Conservation (phyloP, 1,140 invertebrate genomes). For the Watersipora subatra region DNA sequence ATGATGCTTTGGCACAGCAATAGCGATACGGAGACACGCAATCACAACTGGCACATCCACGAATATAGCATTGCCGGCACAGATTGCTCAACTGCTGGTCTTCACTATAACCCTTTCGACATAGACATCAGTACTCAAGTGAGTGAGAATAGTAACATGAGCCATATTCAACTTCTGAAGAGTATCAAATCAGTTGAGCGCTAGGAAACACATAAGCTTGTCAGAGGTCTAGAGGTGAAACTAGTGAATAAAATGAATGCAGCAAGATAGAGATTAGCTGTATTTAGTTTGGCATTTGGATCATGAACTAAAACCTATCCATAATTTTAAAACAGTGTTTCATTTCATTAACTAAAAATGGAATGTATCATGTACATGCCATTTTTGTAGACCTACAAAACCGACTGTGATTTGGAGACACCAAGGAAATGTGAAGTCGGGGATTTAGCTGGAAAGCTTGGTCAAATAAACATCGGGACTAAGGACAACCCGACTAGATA, state of each 20-base stretch:
- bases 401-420: constrained; percentile 72
- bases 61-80: constrained; percentile 86
- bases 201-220: no score
- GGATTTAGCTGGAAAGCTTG: constrained; percentile 69
- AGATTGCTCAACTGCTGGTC: constrained; percentile 77
- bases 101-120: constrained; percentile 82
- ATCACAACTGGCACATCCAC: constrained; percentile 82
- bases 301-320: no score
- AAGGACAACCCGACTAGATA: constrained; percentile 44
- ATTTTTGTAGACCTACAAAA: constrained; percentile 46
- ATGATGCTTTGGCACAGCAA: not conserved
- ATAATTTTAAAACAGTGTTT: no score
- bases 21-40: constrained; percentile 48
- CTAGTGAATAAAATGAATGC: not conserved
- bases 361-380: no score
- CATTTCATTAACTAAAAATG: no score
- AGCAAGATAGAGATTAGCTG: not conserved
- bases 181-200: no score
- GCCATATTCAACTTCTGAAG: no score
- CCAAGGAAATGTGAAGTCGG: constrained; percentile 83
- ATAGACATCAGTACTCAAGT: constrained; percentile 63
- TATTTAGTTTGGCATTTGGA: not conserved
- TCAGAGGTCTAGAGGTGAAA: no score
- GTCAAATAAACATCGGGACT: constrained; percentile 66
- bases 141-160: no score